Conservation (phyloP, 2,888 invertebrate species). For the Cecidostiba fungosa region DNA sequence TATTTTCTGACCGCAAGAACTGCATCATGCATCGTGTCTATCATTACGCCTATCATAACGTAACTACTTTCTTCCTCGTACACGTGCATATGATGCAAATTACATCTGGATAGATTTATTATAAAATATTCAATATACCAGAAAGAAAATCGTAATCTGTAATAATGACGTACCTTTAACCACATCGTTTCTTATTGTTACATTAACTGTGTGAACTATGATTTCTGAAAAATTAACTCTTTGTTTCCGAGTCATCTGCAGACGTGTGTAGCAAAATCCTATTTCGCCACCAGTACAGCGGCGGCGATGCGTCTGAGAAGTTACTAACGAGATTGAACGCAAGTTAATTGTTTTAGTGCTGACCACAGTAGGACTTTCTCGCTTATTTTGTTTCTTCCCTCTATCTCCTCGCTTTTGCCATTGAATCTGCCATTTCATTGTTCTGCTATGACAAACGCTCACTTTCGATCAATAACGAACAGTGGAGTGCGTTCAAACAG, state of each 20-base stretch:
- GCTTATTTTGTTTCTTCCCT: slow-evolving; percentile 19
- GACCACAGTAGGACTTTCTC: slow-evolving; percentile 29
- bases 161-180: no score
- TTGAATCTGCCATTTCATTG: slow-evolving; percentile 40
- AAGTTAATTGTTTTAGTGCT: slow-evolving; percentile 48
- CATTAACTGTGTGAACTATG: background rate
- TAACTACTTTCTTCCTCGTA: slow-evolving; percentile 5
- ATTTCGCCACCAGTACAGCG: background rate
- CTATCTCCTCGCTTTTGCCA: background rate
- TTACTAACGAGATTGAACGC: slow-evolving; percentile 16
- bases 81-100: background rate
- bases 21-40: background rate
- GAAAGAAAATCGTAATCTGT: background rate
- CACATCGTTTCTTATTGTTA: background rate
- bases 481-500: background rate
- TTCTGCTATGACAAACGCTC: slow-evolving; percentile 12
- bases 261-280: background rate
- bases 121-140: background rate
- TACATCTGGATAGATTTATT: background rate
- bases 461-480: slow-evolving; percentile 42
- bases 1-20: background rate
- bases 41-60: background rate
- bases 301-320: background rate
- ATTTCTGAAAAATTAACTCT: background rate
- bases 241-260: background rate